Conservation (phyloP, 2,113 vertebrate species). For the Stercorarius parasiticus region DNA sequence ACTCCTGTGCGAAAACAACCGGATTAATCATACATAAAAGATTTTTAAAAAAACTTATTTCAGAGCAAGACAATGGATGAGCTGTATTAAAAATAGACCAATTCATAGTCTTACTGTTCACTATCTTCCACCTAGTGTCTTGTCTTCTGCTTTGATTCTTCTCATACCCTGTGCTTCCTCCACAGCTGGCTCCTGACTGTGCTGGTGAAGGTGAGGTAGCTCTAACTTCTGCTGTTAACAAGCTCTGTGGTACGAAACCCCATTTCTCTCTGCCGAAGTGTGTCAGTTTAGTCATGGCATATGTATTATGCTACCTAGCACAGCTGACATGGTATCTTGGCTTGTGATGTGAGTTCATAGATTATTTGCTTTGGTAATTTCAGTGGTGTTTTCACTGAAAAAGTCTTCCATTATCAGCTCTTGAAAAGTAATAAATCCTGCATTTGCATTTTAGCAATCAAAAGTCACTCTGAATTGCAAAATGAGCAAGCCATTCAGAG, state of each 20-base stretch:
- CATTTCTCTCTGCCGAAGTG: rapidly evolving
- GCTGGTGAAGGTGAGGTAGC: not conserved
- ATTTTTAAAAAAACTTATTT: not conserved
- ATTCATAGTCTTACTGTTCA: not conserved
- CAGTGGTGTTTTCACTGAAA: not conserved
- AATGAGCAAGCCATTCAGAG: not conserved
- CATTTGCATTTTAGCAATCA: not conserved
- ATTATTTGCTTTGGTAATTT: not conserved
- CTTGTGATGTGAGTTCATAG: not conserved
- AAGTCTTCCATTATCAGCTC: not conserved
- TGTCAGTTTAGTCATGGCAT: not conserved
- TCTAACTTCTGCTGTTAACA: not conserved
- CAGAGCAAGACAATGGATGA: not conserved
- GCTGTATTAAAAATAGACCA: not conserved
- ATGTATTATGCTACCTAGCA: not conserved
- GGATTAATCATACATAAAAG: not conserved
- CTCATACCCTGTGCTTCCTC: not conserved
- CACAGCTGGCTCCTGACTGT: not conserved
- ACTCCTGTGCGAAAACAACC: not conserved
- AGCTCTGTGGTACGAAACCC: not conserved
- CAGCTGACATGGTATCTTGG: rapidly evolving
- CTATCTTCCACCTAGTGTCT: not conserved
- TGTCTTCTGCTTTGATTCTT: not conserved
- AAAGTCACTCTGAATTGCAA: not conserved
- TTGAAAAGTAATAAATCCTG: not conserved